These are phyloP conservation scores for Xestobium rufovillosum DNA, from an alignment of 2,888 invertebrate species.

Conservation along the genomic window DNA sequence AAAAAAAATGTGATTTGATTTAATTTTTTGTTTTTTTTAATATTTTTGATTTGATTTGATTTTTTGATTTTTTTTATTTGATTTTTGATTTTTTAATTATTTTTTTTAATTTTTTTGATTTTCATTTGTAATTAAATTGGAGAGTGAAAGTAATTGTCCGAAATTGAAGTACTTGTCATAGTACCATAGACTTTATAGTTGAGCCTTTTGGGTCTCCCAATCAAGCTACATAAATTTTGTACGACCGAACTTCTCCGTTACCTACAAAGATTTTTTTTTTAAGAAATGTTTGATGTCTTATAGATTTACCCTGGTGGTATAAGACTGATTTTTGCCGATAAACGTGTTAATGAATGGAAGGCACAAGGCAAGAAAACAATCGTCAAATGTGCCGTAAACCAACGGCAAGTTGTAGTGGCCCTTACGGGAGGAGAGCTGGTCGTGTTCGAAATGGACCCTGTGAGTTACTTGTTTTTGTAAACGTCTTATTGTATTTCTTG, in stretches of 20 bases:
- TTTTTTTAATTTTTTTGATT: slow-evolving; percentile 6
- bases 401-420: slow-evolving; percentile 96
- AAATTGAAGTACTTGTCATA: slow-evolving; percentile 25
- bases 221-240: slow-evolving; percentile 23
- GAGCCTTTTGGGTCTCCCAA: slow-evolving; percentile 24
- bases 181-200: slow-evolving; percentile 23
- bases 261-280: slow-evolving; percentile 3
- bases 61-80: no score
- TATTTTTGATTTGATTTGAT: slow-evolving; percentile 4
- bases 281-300: slow-evolving; percentile 17
- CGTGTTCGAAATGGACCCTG: slow-evolving; percentile 99
- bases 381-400: slow-evolving; percentile 96
- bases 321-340: slow-evolving; percentile 95
- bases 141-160: slow-evolving; percentile 19
- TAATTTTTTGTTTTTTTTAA: slow-evolving; percentile 5
- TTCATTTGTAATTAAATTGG: slow-evolving; percentile 9
- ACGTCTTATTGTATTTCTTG: background rate
- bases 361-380: slow-evolving; percentile 96
- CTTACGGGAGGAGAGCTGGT: slow-evolving; percentile 95
- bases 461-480: slow-evolving; percentile 48
- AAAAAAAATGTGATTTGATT: background rate
- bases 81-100: slow-evolving; percentile 5
- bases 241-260: slow-evolving; percentile 8
- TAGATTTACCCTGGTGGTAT: slow-evolving; percentile 97
- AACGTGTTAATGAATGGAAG: slow-evolving; percentile 99